Evolutionary conservation across 2,797 vertebrate genomes (phyloP), one percentile per base, ranked within the genome.

Genomic region (Xenops minutus): DNA sequence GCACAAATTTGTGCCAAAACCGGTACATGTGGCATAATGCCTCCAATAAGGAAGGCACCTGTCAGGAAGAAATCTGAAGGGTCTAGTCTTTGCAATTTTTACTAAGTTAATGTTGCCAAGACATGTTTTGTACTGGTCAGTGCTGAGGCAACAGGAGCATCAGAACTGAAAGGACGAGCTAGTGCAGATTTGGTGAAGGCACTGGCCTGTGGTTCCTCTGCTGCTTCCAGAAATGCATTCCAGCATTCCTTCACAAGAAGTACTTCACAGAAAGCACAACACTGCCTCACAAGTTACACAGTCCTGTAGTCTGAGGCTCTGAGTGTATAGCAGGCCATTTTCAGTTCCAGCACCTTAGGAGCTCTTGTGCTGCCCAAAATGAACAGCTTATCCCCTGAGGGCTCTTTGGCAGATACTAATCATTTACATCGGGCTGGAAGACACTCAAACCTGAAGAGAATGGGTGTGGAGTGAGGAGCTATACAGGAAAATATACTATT

Each of bases 201-300:
- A 5, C 29, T 8, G 10, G 36, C 12, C 64, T 37, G 26, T 5
- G 10, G 16, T 26, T 61, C 51, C 59, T 81, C 34, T 17, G 4
- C 37, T 12, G n/a, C 14, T 80, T 48, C 51, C 23, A 80, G 55
- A 43, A 81, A 74, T 0, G 8, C 34, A 20, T 56, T 76, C 37
- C 75, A 68, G 12, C 1, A 0, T 43, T 51, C 29, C 67, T 26
- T 56, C 67, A 43, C 0, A 0, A 85, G 37, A 37, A 63, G 37
- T 6, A n/a, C 41, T 81, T 34, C 1, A 4, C 41, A 74, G n/a
- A 32, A 82, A 78, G 39, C 6, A 39, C 43, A 69, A 12, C 7
- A 8, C 10, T n/a, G 22, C 61, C 30, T 30, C 63, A 49, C 30
- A 30, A 51, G 54, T n/a, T 63, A 85, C 77, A 58, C 41, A 82